Conservation (phyloP, 2,113 vertebrate species). For the Uria lomvia region DNA sequence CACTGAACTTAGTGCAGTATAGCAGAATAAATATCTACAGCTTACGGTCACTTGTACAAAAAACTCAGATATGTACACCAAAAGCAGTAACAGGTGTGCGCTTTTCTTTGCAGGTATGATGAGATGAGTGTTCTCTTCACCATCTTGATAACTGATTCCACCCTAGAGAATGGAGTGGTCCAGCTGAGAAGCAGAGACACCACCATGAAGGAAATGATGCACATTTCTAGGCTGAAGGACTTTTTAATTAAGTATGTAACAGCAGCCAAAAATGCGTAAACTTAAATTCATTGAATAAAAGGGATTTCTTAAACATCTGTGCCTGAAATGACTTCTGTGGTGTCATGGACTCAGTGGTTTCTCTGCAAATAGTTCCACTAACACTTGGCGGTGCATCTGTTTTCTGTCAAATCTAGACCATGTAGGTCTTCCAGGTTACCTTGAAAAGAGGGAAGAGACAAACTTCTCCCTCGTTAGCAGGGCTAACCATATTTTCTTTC, state of each 20-base stretch:
- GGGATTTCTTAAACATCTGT: background rate
- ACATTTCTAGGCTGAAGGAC: conserved; percentile 86
- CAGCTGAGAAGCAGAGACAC: conserved; percentile 91
- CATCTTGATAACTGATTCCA: conserved; percentile 81
- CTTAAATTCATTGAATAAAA: conserved; percentile 58
- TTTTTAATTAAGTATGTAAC: conserved; percentile 86
- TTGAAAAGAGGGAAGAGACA: background rate
- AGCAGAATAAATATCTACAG: background rate
- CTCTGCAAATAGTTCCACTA: background rate
- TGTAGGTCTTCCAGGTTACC: background rate
- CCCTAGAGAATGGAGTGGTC: conserved; percentile 88
- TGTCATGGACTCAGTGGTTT: background rate
- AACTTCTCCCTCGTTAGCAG: background rate
- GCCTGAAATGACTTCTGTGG: background rate
- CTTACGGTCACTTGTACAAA: background rate
- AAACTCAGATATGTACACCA: background rate
- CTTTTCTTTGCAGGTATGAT: conserved; percentile 83
- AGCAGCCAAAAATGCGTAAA: conserved; percentile 74
- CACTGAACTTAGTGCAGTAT: background rate
- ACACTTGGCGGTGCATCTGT: background rate
- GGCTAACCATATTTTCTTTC: background rate
- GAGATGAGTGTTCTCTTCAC: conserved; percentile 95
- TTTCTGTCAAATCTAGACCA: background rate
- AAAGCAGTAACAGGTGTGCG: background rate
- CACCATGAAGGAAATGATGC: conserved; percentile 91